Conservation (phyloP, 2,888 invertebrate genomes). For the Rhagium mordax region DNA sequence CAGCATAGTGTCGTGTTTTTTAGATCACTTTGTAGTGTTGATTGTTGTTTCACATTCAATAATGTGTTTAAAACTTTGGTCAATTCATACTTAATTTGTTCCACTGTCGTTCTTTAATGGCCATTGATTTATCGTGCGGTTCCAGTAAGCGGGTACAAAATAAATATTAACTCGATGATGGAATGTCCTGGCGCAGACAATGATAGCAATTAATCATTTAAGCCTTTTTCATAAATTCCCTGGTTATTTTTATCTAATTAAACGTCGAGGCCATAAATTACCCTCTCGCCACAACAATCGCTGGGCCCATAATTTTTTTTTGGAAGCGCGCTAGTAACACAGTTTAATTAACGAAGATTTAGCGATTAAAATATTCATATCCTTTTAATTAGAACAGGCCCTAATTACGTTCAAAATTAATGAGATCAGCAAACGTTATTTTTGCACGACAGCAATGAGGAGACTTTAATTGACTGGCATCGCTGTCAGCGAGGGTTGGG, state of each 20-base stretch:
- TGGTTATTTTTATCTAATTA: constrained; percentile 8
- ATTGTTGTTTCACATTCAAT: too few relatives aligned
- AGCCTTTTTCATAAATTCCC: not conserved
- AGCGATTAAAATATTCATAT: constrained; percentile 57
- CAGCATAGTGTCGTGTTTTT: too few relatives aligned
- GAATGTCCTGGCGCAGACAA: constrained; percentile 1
- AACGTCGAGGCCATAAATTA: constrained; percentile 6
- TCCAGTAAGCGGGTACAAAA: not conserved
- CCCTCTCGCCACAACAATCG: constrained; percentile 5
- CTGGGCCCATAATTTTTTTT: constrained; percentile 8
- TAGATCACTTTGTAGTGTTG: too few relatives aligned
- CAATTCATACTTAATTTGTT: not conserved
- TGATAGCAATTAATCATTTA: constrained; percentile 3
- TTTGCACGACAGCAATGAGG: constrained; percentile 16
- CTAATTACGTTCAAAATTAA: constrained; percentile 47
- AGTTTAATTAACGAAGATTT: constrained; percentile 56
- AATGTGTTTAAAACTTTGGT: too few relatives aligned
- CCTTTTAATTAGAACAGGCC: constrained; percentile 57
- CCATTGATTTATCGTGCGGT: not conserved
- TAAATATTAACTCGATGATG: not conserved
- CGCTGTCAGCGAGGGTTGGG: constrained; percentile 12
- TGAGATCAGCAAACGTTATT: constrained; percentile 53
- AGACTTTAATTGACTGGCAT: constrained; percentile 18
- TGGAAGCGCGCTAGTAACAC: constrained; percentile 12
- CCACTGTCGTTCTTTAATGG: not conserved